Base-by-base conservation (phyloP, 1,140 invertebrate genomes). In the Drosophila murphyi region DNA sequence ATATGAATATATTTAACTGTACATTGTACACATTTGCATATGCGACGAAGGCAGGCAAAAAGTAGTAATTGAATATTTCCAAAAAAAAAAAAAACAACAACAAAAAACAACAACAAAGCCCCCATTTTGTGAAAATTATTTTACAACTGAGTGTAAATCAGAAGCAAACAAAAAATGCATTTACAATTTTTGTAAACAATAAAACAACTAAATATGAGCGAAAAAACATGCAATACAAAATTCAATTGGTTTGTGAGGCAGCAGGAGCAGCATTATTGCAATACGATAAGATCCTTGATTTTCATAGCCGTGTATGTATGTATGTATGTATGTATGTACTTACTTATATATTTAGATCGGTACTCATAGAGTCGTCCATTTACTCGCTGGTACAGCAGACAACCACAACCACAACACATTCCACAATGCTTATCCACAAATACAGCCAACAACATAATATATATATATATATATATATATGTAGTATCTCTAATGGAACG, bases 151-250 rank as follows among this genome's bases (percentile, higher is more conserved):
- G 63, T 71, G 52, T 51, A 62, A 74, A 73, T 55, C 41, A 60
- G 75, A 78, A 74, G 56, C 61, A 76, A 3, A n/a, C 10, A 43
- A 43, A n/a, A 43, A 56, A 71, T 67, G 76, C 76, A 78, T 78
- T 78, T 78, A 78, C 61, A 76, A 78, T 47, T 75, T 67, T 71
- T 76, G 60, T 70, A 71, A 78, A 75, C 60, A 78, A 60, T 47
- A 76, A 72, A 73, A 74, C 70, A 72, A 76, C 68, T 64, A 75
- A 75, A 64, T 71, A 75, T 64, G 56, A 71, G 60, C 72, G 50
- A 75, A 60, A 75, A 32, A 57, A 52, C 39, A 72, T 67, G 55
- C 39, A 41, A 61, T 20, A 20, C 20, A 20, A 32, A 62, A 55
- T 71, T 64, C 28, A 64, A 54, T 68, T 68, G 55, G 70, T 72